Base-by-base conservation (phyloP, 1,140 invertebrate species). In the Drosophila gunungcola region DNA sequence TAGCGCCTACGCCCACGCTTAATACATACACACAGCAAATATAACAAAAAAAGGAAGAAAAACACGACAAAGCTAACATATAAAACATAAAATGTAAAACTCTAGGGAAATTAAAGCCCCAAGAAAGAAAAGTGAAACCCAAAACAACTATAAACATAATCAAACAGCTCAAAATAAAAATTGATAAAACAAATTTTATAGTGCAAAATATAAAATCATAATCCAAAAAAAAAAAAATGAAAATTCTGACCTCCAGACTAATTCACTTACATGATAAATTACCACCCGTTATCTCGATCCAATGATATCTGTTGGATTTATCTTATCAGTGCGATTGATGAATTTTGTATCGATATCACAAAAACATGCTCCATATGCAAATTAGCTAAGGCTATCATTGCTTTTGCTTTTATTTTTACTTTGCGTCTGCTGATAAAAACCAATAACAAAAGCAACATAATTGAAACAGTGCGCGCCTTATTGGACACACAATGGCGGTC, bases 1-100 rank as follows among this genome's bases (percentile, higher is more conserved):
- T 52, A 52, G 81, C 82, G 82, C 82, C 82, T 88, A 88, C 82
- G 83, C 82, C 82, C 82, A 82, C 79, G 68, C 74, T 41, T 60
- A 58, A 58, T 65, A 61, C 56, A 67, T 73, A 81, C 74, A 78
- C 46, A 81, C 56, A 53, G 11, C 3, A 52, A 56, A 74, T 45
- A 52, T 10, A 73, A 63, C 43, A 52, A 16, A 54, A 11, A 72
- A 38, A n/a, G 16, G 16, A 43, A 11, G 25, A 34, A 60, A 43
- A 55, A 58, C 21, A 38, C 25, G 10, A 11, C 32, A 34, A 53
- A 60, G 34, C 12, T 43, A 12, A 7, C 4, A 16, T 21, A 10
- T 21, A 21, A 25, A 57, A 27, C 13, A 55, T 29, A 29, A 16
- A 34, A 10, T 34, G 4, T 9, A 16, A 34, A 34, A 32, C 32